phyloP scores from a whole-genome alignment of 2,888 invertebrate genomes.

The Dasysyrphus tricinctus region DNA sequence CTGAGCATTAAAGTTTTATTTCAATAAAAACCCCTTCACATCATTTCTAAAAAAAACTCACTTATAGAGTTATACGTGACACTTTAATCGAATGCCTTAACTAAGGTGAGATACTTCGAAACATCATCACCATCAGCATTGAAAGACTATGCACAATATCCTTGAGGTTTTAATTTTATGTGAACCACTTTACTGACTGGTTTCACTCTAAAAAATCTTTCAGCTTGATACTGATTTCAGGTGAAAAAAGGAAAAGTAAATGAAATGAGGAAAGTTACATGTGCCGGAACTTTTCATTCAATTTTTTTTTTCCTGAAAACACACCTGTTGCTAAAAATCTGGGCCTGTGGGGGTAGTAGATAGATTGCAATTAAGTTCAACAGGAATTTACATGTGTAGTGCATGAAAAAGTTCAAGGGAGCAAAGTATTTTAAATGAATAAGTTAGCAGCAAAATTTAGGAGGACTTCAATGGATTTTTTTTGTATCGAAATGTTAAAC shows the following conservation, averaged over 20 bases:
- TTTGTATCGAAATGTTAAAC: too few species aligned
- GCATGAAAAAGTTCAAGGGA: neutral
- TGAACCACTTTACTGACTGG: constrained; percentile 38
- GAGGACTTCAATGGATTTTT: too few species aligned
- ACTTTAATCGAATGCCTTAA: neutral
- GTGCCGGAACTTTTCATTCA: neutral
- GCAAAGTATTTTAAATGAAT: too few species aligned
- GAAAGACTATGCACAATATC: neutral
- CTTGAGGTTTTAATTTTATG: constrained; percentile 21
- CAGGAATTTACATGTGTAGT: neutral
- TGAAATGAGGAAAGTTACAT: constrained; percentile 5
- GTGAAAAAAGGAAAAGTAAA: neutral
- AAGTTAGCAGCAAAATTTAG: too few species aligned
- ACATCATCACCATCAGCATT: neutral
- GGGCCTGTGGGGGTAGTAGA: neutral
- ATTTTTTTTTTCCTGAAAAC: neutral
- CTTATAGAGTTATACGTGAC: neutral
- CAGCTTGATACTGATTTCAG: neutral
- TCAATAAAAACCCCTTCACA: constrained; percentile 2
- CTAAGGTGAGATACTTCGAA: neutral
- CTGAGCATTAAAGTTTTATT: constrained; percentile 31
- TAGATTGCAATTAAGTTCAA: neutral
- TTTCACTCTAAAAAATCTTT: neutral
- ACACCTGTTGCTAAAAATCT: constrained; percentile 1
- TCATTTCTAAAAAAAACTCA: neutral